Evolutionary conservation across 1,140 invertebrate species (phyloP).

Genomic region (Pinna nobilis): DNA sequence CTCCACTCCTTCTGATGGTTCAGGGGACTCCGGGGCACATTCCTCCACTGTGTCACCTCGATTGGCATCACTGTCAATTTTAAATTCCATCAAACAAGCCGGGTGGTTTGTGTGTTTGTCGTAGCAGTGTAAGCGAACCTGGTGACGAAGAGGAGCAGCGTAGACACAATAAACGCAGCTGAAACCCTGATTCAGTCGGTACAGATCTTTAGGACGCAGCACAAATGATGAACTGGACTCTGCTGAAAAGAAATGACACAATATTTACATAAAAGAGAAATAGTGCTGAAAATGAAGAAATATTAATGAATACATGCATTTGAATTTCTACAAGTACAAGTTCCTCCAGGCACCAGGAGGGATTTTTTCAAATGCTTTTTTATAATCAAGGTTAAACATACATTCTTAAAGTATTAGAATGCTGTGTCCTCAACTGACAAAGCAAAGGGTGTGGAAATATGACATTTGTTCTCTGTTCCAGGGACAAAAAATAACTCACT

Average conservation of each 20-base stretch:
- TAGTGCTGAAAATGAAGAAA: background rate
- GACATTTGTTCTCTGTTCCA: background rate
- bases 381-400: background rate
- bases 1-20: background rate
- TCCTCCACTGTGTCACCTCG: background rate
- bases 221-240: conserved; percentile 22
- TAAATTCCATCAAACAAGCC: conserved; percentile 41
- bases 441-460: background rate
- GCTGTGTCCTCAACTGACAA: background rate
- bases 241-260: conserved; percentile 20
- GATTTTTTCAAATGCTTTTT: background rate
- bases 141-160: conserved; percentile 36
- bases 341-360: background rate
- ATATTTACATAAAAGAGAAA: too few species aligned
- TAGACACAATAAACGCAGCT: conserved; percentile 42
- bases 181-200: conserved; percentile 18
- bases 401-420: background rate
- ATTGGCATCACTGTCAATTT: background rate
- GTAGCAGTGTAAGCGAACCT: conserved; percentile 39
- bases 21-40: background rate
- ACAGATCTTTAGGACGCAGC: conserved; percentile 31
- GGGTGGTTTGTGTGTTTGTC: conserved; percentile 46
- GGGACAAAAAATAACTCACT: too few species aligned
- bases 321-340: background rate
- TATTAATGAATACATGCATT: background rate